Percentiles rank a stretch among this genome's conserved stretches.
These are phyloP conservation scores for Aepyceros melampus DNA, from an alignment of 2,113 vertebrate species.

Conservation along the genomic window DNA sequence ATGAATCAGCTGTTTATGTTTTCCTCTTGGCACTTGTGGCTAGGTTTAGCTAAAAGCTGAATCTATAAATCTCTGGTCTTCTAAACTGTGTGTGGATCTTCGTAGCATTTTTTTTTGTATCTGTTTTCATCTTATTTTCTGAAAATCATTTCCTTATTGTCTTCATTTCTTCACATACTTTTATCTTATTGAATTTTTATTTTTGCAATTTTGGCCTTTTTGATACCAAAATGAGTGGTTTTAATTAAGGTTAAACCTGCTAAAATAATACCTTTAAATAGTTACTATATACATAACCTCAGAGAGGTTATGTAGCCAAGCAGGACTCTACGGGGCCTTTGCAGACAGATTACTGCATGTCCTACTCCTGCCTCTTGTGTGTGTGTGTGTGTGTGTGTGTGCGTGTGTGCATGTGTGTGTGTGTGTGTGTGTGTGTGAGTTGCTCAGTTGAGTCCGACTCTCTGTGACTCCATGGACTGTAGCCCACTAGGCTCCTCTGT, in stretches of 20 bases:
- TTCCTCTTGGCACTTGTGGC: not conserved
- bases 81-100: not conserved
- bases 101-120: not conserved
- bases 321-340: not conserved
- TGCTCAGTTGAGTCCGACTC: not conserved
- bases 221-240: not conserved
- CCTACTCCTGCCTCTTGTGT: not conserved
- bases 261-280: not conserved
- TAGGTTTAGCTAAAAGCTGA: not conserved
- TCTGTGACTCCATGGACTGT: not conserved
- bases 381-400: not conserved
- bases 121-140: not conserved
- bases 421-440: not conserved
- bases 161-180: not conserved
- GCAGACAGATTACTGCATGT: not conserved
- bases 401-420: too few species aligned
- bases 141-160: not conserved
- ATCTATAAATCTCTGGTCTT: not conserved
- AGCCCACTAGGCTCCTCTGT: not conserved
- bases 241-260: not conserved
- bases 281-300: not conserved
- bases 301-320: not conserved
- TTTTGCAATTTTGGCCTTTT: not conserved
- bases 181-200: not conserved
- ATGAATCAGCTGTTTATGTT: not conserved